Evolutionary conservation across 2,113 vertebrate genomes (phyloP).

Genomic region (Colossoma macropomum): DNA sequence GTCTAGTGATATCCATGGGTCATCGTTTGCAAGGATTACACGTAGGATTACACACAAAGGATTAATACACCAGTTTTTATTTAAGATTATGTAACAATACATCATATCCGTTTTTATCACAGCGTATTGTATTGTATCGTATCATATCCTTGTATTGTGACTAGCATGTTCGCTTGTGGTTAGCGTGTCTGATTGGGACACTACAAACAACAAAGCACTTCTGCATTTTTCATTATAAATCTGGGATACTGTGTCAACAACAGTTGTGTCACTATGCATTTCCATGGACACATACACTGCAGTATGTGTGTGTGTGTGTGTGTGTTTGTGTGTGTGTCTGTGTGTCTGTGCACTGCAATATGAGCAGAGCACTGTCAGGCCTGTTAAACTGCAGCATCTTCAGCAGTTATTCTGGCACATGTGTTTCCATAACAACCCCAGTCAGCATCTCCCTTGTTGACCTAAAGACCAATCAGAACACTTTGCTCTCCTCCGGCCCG

Average conservation of each 20-base stretch:
- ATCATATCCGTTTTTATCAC: no score
- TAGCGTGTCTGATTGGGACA: no score
- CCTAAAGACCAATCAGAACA: background rate
- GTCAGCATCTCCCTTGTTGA: constrained; percentile 13
- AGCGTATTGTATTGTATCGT: no score
- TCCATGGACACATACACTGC: background rate
- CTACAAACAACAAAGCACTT: no score
- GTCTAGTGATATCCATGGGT: background rate
- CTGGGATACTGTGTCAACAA: background rate
- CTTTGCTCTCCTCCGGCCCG: background rate
- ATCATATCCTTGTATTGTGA: no score
- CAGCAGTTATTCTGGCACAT: constrained; percentile 31
- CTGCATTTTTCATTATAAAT: no score
- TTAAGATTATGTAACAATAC: background rate
- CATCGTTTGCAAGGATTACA: background rate
- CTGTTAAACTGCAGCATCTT: constrained; percentile 30
- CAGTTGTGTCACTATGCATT: background rate
- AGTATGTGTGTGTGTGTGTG: background rate
- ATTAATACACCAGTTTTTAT: no score
- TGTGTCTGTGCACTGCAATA: constrained; percentile 14
- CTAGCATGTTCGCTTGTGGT: no score
- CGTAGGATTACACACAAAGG: no score
- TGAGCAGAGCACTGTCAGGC: constrained; percentile 16
- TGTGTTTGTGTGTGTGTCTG: constrained; percentile 35
- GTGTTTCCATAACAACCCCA: constrained; percentile 46